Percentiles rank a stretch among this genome's conserved stretches.
phyloP scores from a whole-genome alignment of 2,888 invertebrate species.

The Galerucella nymphaeae region DNA sequence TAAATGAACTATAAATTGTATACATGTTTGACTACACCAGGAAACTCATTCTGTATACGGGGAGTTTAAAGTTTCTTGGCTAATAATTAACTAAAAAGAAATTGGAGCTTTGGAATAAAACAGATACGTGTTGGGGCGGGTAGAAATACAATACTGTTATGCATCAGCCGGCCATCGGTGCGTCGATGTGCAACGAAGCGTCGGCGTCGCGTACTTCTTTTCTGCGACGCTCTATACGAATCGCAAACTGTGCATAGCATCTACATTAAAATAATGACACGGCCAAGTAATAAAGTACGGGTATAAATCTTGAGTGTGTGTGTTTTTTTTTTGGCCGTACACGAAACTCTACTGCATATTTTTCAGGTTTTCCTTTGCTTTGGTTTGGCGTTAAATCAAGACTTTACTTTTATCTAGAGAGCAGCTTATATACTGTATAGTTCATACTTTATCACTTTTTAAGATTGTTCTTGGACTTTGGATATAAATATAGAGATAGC shows the following conservation, averaged over 20 bases:
- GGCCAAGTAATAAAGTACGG: slow-evolving; percentile 48
- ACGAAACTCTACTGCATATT: background rate
- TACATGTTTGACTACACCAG: too few relatives aligned
- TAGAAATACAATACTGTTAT: slow-evolving; percentile 43
- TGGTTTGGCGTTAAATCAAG: slow-evolving; percentile 4
- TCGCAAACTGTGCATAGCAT: slow-evolving; percentile 56
- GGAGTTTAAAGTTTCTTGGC: background rate
- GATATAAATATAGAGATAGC: too few relatives aligned
- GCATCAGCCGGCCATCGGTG: slow-evolving; percentile 53
- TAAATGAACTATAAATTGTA: too few relatives aligned
- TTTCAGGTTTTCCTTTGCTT: slow-evolving; percentile 3
- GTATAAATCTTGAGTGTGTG: slow-evolving; percentile 44
- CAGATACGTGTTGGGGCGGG: slow-evolving; percentile 5
- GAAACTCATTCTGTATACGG: too few relatives aligned
- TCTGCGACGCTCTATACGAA: slow-evolving; percentile 50
- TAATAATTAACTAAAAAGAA: slow-evolving; percentile 24
- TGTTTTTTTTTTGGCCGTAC: slow-evolving; percentile 3
- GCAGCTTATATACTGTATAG: background rate
- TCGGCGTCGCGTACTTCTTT: slow-evolving; percentile 44
- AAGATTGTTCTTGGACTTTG: too few relatives aligned
- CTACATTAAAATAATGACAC: slow-evolving; percentile 52
- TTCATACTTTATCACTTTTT: background rate
- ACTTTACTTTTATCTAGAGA: background rate
- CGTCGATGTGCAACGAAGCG: slow-evolving; percentile 52
- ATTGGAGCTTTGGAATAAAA: slow-evolving; percentile 15